Base-by-base conservation (phyloP, 2,888 invertebrate genomes). In the Lithophane semibrunnea region DNA sequence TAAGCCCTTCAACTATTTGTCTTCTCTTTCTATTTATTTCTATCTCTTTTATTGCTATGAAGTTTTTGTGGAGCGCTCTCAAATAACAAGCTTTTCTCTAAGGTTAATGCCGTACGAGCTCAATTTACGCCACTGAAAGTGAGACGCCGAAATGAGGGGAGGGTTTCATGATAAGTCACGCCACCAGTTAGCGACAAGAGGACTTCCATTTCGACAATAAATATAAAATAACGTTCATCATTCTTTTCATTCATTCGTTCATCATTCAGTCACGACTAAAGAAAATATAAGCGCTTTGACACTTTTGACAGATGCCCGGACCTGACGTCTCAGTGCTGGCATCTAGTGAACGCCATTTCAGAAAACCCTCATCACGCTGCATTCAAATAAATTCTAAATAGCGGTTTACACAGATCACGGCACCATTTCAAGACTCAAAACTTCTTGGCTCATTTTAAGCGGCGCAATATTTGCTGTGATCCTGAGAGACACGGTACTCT, bases 401-500 rank as follows among this genome's bases (percentile, higher is more conserved):
- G n/a, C 56, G 29, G 49, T 74, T 49, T 24, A 24, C n/a, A 8
- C n/a, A 8, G 9, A 42, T 5, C 16, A 54, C 13, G 52, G 52
- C 9, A 49, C 16, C 5, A 29, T 37, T 42, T 63, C 16, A 56
- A 63, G 37, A 2, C 1, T n/a, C 1, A 13, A 42, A 78, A 29
- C 8, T 52, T 44, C 3, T 37, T 16, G 10, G 18, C 29, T 49
- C n/a, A 52, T 44, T 73, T 63, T 56, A 18, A 63, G 54, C 18
- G n/a, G 42, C 63, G 73, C 52, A n/a, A 29, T 13, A 24, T 52
- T 58, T 42, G 24, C 80, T 71, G 67, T 74, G 77, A 82, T 85
- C 73, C 76, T 75, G 82, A 73, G 63, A 67, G 67, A 66, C 60
- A 79, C 77, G n/a, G 65, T 49, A 71, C 24, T 82, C 82, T 82